These are phyloP conservation scores for Percina caprodes DNA, from an alignment of 2,113 vertebrate species.

Conservation along the genomic window DNA sequence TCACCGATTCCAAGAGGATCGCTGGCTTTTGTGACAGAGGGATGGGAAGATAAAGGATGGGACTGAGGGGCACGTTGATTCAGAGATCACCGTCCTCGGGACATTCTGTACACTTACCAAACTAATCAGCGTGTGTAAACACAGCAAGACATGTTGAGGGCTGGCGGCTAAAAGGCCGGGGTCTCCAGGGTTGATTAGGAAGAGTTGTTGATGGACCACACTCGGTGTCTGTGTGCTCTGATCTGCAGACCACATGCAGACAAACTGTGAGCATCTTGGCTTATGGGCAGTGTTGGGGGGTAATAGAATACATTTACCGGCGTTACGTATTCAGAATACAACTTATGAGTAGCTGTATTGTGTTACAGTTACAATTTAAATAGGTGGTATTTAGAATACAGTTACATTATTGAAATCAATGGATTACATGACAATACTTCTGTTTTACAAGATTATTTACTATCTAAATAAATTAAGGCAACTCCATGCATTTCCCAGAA, in stretches of 20 bases:
- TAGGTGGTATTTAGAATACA: too few relatives aligned
- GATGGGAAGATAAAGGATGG: constrained; percentile 71
- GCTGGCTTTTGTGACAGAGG: constrained; percentile 87
- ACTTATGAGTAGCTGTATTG: too few relatives aligned
- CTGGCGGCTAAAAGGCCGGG: constrained; percentile 70
- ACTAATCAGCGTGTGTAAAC: constrained; percentile 89
- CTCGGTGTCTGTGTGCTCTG: constrained; percentile 68
- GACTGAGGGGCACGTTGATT: constrained; percentile 86
- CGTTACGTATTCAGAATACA: too few relatives aligned
- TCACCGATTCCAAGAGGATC: constrained; percentile 83
- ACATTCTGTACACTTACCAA: constrained; percentile 88
- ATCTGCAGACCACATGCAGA: constrained; percentile 56
- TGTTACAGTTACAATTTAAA: too few relatives aligned
- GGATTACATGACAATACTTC: too few relatives aligned
- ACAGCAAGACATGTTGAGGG: constrained; percentile 82
- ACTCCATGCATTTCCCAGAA: too few relatives aligned
- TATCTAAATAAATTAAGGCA: too few relatives aligned
- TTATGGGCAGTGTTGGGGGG: background rate
- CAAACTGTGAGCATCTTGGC: constrained; percentile 4
- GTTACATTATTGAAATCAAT: too few relatives aligned
- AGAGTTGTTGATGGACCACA: constrained; percentile 79
- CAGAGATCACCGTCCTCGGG: constrained; percentile 81
- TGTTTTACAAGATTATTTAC: too few relatives aligned
- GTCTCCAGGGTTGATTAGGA: constrained; percentile 91
- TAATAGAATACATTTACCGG: too few relatives aligned